Conservation (phyloP, 2,113 vertebrate species). For the Misgurnus mizolepis region DNA sequence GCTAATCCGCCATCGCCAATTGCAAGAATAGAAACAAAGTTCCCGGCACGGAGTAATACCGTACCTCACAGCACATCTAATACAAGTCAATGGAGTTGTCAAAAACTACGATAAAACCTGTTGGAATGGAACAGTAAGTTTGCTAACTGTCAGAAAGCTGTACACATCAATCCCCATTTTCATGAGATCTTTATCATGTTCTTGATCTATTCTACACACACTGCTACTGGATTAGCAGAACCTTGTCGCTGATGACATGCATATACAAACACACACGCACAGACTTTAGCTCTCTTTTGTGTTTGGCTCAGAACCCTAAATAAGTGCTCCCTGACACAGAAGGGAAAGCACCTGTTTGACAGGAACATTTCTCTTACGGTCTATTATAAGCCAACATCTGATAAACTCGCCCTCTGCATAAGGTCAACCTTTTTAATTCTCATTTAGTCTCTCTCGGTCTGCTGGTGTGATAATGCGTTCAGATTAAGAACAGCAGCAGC, state of each 20-base stretch:
- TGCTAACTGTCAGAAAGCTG: no score
- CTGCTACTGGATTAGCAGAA: neutral
- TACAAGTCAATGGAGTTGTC: no score
- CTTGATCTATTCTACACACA: neutral
- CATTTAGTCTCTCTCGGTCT: neutral
- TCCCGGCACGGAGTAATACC: no score
- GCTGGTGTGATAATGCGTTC: constrained; percentile 12
- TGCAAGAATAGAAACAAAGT: no score
- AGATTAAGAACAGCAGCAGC: constrained; percentile 7
- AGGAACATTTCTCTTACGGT: constrained; percentile 22
- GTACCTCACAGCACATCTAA: no score
- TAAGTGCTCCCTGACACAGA: constrained; percentile 6
- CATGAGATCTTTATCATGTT: no score
- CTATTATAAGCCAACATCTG: constrained; percentile 30
- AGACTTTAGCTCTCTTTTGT: neutral
- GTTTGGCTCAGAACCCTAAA: neutral
- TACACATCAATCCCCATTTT: no score
- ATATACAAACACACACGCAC: neutral
- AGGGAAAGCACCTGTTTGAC: constrained; percentile 27
- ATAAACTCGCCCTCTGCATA: constrained; percentile 4
- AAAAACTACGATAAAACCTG: no score
- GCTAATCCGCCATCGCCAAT: no score
- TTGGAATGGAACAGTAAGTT: no score
- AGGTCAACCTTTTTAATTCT: constrained; percentile 21
- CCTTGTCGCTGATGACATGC: neutral